A percentile compares a stretch with the other conserved stretches of the same genome.
These are phyloP conservation scores for Anthoscopus minutus DNA, from an alignment of 2,113 vertebrate species.

Conservation along the genomic window DNA sequence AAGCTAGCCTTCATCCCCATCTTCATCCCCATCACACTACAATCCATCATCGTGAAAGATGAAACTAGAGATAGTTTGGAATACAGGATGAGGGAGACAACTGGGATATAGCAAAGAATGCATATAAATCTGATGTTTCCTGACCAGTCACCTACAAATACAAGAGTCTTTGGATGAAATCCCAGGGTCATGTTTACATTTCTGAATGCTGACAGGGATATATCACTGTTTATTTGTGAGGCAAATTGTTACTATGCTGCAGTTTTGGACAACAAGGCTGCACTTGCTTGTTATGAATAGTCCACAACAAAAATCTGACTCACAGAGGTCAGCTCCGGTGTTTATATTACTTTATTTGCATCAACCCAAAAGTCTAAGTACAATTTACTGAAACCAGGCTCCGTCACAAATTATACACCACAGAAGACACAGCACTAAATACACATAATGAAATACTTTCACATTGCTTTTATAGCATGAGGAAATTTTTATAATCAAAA, in stretches of 20 bases:
- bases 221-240: not conserved
- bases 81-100: not conserved
- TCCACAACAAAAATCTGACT: conserved; percentile 15
- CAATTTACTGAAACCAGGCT: conserved; percentile 15
- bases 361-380: conserved; percentile 33
- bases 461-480: not conserved
- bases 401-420: conserved; percentile 30
- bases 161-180: not conserved
- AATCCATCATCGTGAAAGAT: not conserved
- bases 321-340: not conserved
- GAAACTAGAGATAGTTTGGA: not conserved
- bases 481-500: not conserved
- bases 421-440: not conserved
- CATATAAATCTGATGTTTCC: not conserved
- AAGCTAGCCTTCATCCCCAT: not conserved
- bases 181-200: not conserved
- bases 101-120: not conserved
- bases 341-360: conserved; percentile 48
- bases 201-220: not conserved
- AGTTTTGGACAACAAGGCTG: not conserved
- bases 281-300: not conserved
- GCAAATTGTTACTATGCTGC: not conserved
- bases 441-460: not conserved
- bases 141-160: not conserved
- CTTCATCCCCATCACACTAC: not conserved